Conservation (phyloP, 2,888 invertebrate species). For the Parochlus steinenii region DNA sequence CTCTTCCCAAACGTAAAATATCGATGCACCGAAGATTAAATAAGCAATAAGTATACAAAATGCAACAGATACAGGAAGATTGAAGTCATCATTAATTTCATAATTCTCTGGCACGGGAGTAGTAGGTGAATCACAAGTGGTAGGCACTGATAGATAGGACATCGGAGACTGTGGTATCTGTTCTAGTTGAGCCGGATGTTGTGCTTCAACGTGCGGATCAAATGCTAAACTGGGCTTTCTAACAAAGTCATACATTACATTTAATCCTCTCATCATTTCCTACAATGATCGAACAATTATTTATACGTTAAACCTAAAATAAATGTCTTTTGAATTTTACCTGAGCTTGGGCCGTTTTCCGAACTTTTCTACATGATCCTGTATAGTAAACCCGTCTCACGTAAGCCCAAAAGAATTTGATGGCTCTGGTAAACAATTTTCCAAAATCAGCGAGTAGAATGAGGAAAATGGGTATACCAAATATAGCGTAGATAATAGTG, state of each 20-base stretch:
- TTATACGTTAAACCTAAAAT: neutral
- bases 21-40: slow-evolving; percentile 69
- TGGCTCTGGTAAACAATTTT: slow-evolving; percentile 75
- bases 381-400: slow-evolving; percentile 72
- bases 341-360: slow-evolving; percentile 58
- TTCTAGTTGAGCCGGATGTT: slow-evolving; percentile 24
- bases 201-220: slow-evolving; percentile 15
- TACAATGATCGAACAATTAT: slow-evolving; percentile 26
- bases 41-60: slow-evolving; percentile 68
- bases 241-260: slow-evolving; percentile 65
- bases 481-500: slow-evolving; percentile 83
- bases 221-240: slow-evolving; percentile 47
- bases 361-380: slow-evolving; percentile 61
- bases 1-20: slow-evolving; percentile 58
- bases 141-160: slow-evolving; percentile 15
- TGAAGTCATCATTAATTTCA: slow-evolving; percentile 84
- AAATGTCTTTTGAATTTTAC: slow-evolving; percentile 28
- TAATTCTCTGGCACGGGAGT: slow-evolving; percentile 57
- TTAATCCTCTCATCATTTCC: slow-evolving; percentile 72
- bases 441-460: slow-evolving; percentile 91
- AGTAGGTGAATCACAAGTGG: slow-evolving; percentile 42
- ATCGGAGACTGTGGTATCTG: slow-evolving; percentile 19
- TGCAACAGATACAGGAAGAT: slow-evolving; percentile 81
- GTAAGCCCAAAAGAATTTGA: slow-evolving; percentile 82
- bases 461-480: slow-evolving; percentile 91